A percentile compares a stretch with the other conserved stretches of the same genome.
Evolutionary conservation across 2,113 vertebrate genomes (phyloP).

Genomic region (Oncorhynchus keta): DNA sequence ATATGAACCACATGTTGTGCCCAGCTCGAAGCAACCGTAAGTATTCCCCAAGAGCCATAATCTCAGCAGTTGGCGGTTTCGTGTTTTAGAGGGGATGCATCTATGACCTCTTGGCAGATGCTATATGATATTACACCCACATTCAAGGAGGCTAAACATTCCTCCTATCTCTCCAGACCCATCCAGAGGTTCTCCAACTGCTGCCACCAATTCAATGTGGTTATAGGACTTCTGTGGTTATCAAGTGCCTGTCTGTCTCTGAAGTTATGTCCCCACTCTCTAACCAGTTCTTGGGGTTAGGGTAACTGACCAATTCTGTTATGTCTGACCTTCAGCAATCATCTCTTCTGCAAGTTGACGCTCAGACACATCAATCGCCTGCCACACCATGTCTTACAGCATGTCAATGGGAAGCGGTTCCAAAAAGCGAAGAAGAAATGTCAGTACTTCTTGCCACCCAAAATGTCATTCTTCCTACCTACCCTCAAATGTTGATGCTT

Average conservation of each 20-base stretch:
- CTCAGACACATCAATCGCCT: conserved; percentile 88
- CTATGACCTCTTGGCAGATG: too few species aligned
- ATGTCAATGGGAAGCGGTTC: conserved; percentile 83
- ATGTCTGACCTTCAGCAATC: conserved; percentile 69
- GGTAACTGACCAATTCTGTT: neutral
- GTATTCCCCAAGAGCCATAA: conserved; percentile 36
- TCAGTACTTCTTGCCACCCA: conserved; percentile 68
- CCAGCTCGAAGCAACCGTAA: conserved; percentile 88
- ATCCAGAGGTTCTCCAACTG: neutral
- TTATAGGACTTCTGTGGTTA: too few species aligned
- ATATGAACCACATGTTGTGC: conserved; percentile 87
- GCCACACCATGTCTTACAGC: conserved; percentile 82
- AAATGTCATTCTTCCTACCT: conserved; percentile 66
- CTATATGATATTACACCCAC: too few species aligned
- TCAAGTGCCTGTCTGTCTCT: too few species aligned
- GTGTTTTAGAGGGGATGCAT: too few species aligned
- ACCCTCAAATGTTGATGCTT: neutral
- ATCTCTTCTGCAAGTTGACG: conserved; percentile 91
- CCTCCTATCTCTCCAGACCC: neutral
- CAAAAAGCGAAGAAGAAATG: conserved; percentile 81
- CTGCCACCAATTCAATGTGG: too few species aligned
- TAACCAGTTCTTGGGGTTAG: neutral
- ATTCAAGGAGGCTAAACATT: too few species aligned
- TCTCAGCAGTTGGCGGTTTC: too few species aligned
- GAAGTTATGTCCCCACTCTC: neutral